These are phyloP conservation scores for Thalpophila matura DNA, from an alignment of 2,888 invertebrate genomes.

Conservation along the genomic window DNA sequence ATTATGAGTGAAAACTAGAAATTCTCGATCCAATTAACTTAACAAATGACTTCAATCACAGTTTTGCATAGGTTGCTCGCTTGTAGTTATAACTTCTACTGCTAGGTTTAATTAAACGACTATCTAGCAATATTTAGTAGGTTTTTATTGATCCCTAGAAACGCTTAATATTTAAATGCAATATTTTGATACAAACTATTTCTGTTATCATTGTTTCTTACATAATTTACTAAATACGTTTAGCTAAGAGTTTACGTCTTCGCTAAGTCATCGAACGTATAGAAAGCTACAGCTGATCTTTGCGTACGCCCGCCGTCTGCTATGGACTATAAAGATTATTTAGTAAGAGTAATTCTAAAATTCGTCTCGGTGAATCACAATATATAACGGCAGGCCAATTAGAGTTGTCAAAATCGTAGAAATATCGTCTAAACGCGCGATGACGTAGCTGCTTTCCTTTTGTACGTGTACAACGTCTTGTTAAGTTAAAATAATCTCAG, in stretches of 20 bases:
- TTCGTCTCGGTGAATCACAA: conserved; percentile 45
- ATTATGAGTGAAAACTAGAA: not conserved
- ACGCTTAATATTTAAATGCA: not conserved
- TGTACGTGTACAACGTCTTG: conserved; percentile 27
- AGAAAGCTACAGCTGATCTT: conserved; percentile 50
- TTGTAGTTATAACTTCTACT: not conserved
- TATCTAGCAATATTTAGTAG: not conserved
- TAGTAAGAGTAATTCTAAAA: conserved; percentile 49
- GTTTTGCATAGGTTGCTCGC: conserved; percentile 1
- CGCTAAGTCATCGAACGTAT: conserved; percentile 31
- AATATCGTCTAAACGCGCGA: conserved; percentile 47
- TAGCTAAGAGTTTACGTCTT: conserved; percentile 11
- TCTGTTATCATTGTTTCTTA: conserved; percentile 4
- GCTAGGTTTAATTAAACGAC: not conserved
- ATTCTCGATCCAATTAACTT: not conserved
- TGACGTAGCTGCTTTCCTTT: conserved; percentile 54
- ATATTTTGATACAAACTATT: not conserved
- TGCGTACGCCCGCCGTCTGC: conserved; percentile 14
- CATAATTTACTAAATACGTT: conserved; percentile 17
- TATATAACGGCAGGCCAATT: conserved; percentile 58
- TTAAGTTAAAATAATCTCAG: conserved; percentile 34
- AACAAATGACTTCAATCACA: not conserved
- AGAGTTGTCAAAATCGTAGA: conserved; percentile 58
- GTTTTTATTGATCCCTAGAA: not conserved
- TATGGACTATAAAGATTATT: conserved; percentile 43